phyloP scores from a whole-genome alignment of 2,888 invertebrate species.

The Mesochorus sp. region DNA sequence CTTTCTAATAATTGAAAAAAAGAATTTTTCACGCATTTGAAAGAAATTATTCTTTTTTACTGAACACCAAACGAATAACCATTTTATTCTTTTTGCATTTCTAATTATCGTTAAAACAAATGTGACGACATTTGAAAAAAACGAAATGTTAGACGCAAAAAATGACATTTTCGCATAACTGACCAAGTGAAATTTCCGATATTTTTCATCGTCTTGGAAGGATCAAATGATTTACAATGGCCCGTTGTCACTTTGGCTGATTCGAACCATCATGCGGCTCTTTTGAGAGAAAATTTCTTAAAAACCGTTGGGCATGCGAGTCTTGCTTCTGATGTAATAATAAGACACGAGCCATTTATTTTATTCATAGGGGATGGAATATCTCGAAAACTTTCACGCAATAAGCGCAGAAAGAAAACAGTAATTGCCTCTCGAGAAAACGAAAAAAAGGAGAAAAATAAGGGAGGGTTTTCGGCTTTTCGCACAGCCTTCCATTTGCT shows the following conservation, averaged over 20 bases:
- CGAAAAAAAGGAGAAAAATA: conserved; percentile 1
- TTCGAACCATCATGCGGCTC: conserved; percentile 14
- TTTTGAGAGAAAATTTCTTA: conserved; percentile 24
- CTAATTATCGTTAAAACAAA: too few relatives aligned
- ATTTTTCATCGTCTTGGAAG: not conserved
- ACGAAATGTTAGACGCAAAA: too few relatives aligned
- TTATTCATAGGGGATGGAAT: conserved; percentile 37
- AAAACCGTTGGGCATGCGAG: conserved; percentile 8
- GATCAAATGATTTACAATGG: conserved; percentile 43
- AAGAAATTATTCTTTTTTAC: too few relatives aligned
- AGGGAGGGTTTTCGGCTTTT: conserved; percentile 1
- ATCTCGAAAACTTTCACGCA: conserved; percentile 53
- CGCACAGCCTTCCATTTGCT: conserved; percentile 26
- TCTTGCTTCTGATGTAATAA: conserved; percentile 19
- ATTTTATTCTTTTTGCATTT: too few relatives aligned
- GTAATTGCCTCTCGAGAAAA: conserved; percentile 5
- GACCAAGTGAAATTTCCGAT: conserved; percentile 25
- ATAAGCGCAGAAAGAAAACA: conserved; percentile 17
- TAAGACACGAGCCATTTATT: conserved; percentile 30
- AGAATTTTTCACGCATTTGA: too few relatives aligned
- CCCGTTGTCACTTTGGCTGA: conserved; percentile 28
- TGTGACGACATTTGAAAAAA: too few relatives aligned
- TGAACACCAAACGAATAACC: too few relatives aligned
- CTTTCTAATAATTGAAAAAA: too few relatives aligned
- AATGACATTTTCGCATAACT: conserved; percentile 20